phyloP scores from a whole-genome alignment of 2,888 invertebrate species.

The Meloe dianella region DNA sequence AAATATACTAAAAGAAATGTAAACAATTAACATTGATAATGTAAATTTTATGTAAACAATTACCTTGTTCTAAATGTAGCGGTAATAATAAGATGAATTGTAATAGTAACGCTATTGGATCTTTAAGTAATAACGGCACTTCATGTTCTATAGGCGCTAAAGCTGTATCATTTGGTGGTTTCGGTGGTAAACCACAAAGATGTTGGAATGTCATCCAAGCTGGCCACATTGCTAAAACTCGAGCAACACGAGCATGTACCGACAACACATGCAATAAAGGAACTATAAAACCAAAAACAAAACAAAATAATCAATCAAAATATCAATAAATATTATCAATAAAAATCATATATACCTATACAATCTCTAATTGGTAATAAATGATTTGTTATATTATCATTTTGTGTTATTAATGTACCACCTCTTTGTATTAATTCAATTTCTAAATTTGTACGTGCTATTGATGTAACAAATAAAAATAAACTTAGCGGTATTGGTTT shows the following conservation, averaged over 20 bases:
- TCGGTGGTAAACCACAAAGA: conserved; percentile 60
- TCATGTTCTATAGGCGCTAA: conserved; percentile 62
- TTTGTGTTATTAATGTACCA: conserved; percentile 68
- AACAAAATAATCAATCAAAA: not conserved
- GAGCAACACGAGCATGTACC: conserved; percentile 79
- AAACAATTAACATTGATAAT: conserved; percentile 8
- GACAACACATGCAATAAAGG: conserved; percentile 88
- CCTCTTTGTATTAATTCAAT: conserved; percentile 89
- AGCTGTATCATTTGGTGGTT: conserved; percentile 50
- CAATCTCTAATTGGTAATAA: conserved; percentile 81
- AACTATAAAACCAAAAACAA: conserved; percentile 62
- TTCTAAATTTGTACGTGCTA: conserved; percentile 91
- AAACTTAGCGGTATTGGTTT: conserved; percentile 73
- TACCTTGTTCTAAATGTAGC: conserved; percentile 84
- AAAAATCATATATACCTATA: too few species aligned
- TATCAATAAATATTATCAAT: conserved; percentile 33
- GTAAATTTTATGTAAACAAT: conserved; percentile 52
- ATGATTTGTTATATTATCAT: conserved; percentile 61
- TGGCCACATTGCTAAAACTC: conserved; percentile 67
- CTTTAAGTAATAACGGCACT: conserved; percentile 85
- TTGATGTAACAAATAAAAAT: conserved; percentile 87
- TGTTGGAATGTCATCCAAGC: conserved; percentile 63
- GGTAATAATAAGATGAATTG: conserved; percentile 88
- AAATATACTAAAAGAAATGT: conserved; percentile 75
- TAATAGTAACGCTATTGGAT: conserved; percentile 84